Base-by-base conservation (phyloP, 2,797 vertebrate species). In the Tadarida brasiliensis region DNA sequence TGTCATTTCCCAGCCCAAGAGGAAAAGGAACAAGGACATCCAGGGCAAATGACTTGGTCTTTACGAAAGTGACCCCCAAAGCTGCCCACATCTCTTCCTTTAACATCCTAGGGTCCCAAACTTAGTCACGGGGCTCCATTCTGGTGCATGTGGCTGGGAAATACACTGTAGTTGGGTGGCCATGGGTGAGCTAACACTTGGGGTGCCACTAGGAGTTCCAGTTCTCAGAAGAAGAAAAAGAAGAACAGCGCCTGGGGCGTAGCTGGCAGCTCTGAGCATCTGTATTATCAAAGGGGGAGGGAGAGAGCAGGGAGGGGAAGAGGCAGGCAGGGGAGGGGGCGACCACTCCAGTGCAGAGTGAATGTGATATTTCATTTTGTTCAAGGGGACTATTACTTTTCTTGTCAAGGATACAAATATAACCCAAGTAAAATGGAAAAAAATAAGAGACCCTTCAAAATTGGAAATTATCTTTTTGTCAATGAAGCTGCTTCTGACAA, bases 381-480 rank as follows among this genome's bases (percentile, higher is more conserved):
- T 65, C 39, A 30, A 81, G n/a, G 92, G 17, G 35, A 80, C 47
- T 59, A 67, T 30, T 70, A 16, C 47, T 83, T 61, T 85, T 56
- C 71, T 76, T 78, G 61, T 49, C 74, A 96, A 95, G 20, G 24
- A 61, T n/a, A 94, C 3, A 94, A 71, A 74, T 54, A 73, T n/a
- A 87, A 82, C 44, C 12, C 56, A 91, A 57, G 47, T 65, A 82
- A 95, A 94, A 85, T 56, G 74, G 54, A 90, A 93, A 39, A 93
- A 33, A 87, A 2, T 67, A 91, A 92, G 39, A 33, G n/a, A 16
- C 44, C 19, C 65, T 80, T 83, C 44, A n/a, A 95, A 95, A 82
- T 51, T 30, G 49, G 56, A 63, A 90, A 94, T 85, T 93, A 94
- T 91, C 87, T 97, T 91, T 85, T 68, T 95, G 87, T 87, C 35